Evolutionary conservation across 30 jellyfish, hydroid and myxozoan species (phyloP).

Genomic region (Rhopilema esculentum): DNA sequence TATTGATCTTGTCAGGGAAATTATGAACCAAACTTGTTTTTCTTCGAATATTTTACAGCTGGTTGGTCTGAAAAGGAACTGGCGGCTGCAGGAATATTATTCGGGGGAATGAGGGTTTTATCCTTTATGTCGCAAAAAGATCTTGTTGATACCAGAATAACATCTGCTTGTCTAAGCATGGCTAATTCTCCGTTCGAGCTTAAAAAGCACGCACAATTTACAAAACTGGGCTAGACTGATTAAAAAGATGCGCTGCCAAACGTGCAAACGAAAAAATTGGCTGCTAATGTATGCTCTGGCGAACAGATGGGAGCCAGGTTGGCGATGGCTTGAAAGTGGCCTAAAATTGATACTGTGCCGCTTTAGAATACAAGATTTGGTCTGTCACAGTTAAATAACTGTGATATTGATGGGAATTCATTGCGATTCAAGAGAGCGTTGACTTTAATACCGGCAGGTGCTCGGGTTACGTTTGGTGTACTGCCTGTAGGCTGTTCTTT

Average conservation of each 20-base stretch:
- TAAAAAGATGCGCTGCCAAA: not conserved
- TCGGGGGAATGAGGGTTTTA: no score
- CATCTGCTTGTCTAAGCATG: not conserved
- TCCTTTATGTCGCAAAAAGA: not conserved
- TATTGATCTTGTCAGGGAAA: no score
- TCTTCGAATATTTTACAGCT: no score
- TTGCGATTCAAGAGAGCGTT: conserved; percentile 6
- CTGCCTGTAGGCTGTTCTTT: conserved; percentile 68
- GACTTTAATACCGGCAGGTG: conserved; percentile 59
- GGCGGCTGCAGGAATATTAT: no score
- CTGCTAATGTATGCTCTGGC: not conserved
- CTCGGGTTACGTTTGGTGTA: conserved; percentile 4
- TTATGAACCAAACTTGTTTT: no score
- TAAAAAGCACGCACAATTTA: not conserved
- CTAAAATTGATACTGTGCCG: conserved; percentile 15
- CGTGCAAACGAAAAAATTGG: not conserved
- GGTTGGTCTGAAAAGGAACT: no score
- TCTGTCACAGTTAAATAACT: conserved; percentile 11
- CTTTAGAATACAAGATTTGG: not conserved
- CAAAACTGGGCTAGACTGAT: not conserved
- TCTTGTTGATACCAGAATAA: not conserved
- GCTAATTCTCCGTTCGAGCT: not conserved
- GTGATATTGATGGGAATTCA: conserved; percentile 1
- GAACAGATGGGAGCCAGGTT: not conserved
- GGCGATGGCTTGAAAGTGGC: not conserved